These are phyloP conservation scores for Ichneumoninae sp. DNA, from an alignment of 2,888 invertebrate species.

Conservation along the genomic window DNA sequence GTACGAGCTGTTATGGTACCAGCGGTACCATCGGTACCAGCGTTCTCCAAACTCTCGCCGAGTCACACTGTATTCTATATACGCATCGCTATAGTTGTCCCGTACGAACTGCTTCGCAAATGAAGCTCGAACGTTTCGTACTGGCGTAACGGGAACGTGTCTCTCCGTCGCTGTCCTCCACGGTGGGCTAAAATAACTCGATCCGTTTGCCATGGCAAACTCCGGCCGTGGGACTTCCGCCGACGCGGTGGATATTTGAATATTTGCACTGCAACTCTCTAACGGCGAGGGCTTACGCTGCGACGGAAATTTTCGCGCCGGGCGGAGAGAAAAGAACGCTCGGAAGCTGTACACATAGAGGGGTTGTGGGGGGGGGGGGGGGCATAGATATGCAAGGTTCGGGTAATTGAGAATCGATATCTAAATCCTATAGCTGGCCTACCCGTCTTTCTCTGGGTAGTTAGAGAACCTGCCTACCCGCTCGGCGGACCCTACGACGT, in stretches of 20 bases:
- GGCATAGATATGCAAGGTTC: constrained; percentile 53
- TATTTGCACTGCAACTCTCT: constrained; percentile 67
- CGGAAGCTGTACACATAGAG: constrained; percentile 45
- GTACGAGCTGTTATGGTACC: not conserved
- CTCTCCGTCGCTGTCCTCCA: not conserved
- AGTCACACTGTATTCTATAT: not conserved
- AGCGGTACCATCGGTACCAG: not conserved
- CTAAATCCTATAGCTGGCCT: constrained; percentile 51
- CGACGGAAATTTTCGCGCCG: constrained; percentile 29
- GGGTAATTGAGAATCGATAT: constrained; percentile 68
- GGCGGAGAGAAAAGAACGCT: constrained; percentile 44
- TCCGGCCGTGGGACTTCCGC: constrained; percentile 19
- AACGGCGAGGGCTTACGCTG: constrained; percentile 38
- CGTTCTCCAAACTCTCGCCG: not conserved
- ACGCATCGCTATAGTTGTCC: constrained; percentile 27
- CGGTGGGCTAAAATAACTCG: constrained; percentile 59
- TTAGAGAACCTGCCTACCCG: not conserved
- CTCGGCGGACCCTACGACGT: constrained; percentile 29
- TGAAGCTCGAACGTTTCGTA: constrained; percentile 55
- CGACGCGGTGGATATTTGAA: constrained; percentile 62
- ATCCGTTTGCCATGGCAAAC: constrained; percentile 60
- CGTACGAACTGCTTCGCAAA: constrained; percentile 55
- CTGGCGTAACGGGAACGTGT: constrained; percentile 30
- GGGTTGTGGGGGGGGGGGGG: not conserved
- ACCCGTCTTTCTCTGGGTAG: not conserved